These are phyloP conservation scores for Leptonema lineaticorne DNA, from an alignment of 1,140 invertebrate species.

Conservation along the genomic window DNA sequence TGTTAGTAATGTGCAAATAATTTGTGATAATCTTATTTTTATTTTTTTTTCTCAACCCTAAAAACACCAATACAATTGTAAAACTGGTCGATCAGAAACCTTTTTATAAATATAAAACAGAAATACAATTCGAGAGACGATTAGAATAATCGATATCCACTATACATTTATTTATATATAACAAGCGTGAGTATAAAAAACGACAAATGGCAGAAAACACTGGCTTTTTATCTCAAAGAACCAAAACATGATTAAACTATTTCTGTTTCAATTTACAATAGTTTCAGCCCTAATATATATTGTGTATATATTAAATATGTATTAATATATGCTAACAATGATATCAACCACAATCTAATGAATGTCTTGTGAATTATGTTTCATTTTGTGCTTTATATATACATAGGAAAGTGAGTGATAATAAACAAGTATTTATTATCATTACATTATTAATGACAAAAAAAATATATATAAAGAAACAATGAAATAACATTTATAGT, in stretches of 20 bases:
- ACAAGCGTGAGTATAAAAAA: constrained; percentile 1
- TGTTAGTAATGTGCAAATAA: too few species aligned
- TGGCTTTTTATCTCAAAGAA: neutral
- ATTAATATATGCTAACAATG: constrained; percentile 29
- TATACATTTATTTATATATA: neutral
- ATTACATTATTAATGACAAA: neutral
- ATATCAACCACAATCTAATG: constrained; percentile 15
- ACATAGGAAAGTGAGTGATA: neutral
- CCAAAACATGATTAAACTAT: constrained; percentile 2
- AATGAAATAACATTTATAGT: neutral
- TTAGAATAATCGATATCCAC: too few species aligned
- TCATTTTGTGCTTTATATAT: constrained; percentile 9
- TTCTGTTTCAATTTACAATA: constrained; percentile 28
- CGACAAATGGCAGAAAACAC: neutral
- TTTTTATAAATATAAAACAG: constrained; percentile 23
- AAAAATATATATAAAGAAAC: neutral
- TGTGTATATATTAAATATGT: constrained; percentile 18
- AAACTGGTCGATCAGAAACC: constrained; percentile 28
- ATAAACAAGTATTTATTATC: neutral
- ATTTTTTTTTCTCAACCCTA: constrained; percentile 30
- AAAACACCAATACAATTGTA: constrained; percentile 32
- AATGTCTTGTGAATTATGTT: constrained; percentile 10
- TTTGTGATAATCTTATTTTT: constrained; percentile 30
- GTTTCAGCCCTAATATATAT: constrained; percentile 24
- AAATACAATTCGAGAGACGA: too few species aligned